A percentile compares a stretch with the other conserved stretches of the same genome.
Conservation (phyloP, 1,140 invertebrate genomes). For the Tigriopus japonicus region DNA sequence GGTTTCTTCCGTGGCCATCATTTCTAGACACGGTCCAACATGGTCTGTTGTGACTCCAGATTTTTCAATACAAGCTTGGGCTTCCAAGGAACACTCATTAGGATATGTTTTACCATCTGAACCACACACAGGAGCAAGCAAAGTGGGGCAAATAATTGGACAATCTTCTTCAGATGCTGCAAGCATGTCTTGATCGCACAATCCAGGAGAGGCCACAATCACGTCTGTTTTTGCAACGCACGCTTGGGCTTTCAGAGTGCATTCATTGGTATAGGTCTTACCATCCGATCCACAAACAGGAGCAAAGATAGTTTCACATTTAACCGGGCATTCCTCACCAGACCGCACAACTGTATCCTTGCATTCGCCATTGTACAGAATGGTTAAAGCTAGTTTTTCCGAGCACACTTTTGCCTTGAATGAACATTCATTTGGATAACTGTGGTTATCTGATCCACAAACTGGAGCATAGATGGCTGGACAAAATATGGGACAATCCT, state of each 20-base stretch:
- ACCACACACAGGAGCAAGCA: conserved; percentile 43
- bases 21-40: not conserved
- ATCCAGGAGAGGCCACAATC: not conserved
- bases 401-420: not conserved
- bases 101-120: conserved; percentile 50
- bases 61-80: conserved; percentile 18
- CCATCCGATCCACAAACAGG: conserved; percentile 14
- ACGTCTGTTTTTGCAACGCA: not conserved
- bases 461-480: not conserved
- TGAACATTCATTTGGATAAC: not conserved
- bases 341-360: too few relatives aligned
- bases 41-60: not conserved
- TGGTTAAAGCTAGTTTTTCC: not conserved
- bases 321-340: too few relatives aligned
- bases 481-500: not conserved
- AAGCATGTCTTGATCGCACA: not conserved
- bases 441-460: not conserved
- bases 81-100: conserved; percentile 48
- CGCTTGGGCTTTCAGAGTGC: not conserved
- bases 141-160: too few relatives aligned
- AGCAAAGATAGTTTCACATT: too few relatives aligned
- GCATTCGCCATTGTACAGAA: not conserved
- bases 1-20: not conserved
- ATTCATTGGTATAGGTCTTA: conserved; percentile 12
- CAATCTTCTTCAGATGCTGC: not conserved